Conservation (phyloP, 2,113 vertebrate genomes). For the Aviceda subcristata region DNA sequence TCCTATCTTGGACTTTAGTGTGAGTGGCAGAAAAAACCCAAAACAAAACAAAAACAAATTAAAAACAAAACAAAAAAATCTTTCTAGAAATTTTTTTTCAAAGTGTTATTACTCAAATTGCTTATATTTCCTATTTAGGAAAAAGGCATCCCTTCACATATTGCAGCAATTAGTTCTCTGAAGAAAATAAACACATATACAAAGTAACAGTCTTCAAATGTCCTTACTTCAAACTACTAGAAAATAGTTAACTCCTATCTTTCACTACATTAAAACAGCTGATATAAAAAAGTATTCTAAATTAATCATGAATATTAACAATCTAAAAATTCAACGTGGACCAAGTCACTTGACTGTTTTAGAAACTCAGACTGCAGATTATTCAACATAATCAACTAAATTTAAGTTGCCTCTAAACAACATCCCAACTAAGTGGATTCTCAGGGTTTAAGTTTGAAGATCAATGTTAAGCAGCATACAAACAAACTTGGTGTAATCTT, state of each 20-base stretch:
- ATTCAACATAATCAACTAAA: no score
- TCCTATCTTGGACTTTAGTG: neutral
- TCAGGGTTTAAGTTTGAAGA: neutral
- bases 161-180: neutral
- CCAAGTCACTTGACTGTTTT: neutral
- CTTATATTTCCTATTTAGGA: neutral
- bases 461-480: neutral
- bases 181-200: neutral
- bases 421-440: neutral
- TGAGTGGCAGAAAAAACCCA: neutral
- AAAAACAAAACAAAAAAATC: neutral
- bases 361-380: neutral
- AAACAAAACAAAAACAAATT: no score
- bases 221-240: neutral
- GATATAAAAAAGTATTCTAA: neutral
- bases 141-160: neutral
- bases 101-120: neutral
- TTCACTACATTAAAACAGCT: neutral
- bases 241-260: neutral
- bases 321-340: neutral
- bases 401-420: neutral
- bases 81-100: neutral
- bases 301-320: neutral
- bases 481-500: neutral
- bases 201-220: neutral